Conservation (phyloP, 2,888 invertebrate genomes). For the Stenchaetothrips biformis region DNA sequence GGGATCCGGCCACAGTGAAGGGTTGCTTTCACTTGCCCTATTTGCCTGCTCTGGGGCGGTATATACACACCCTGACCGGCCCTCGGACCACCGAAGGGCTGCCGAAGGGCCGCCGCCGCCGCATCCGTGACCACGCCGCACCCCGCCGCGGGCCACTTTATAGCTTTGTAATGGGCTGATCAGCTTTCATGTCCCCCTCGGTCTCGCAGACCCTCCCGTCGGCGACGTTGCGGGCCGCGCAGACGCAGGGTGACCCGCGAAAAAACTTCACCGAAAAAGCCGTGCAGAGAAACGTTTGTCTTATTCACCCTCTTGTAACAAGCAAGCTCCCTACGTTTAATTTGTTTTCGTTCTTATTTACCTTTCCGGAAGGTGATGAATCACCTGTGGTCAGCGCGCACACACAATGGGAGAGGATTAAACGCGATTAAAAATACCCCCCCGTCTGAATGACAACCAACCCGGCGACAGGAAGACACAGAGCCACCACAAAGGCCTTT, state of each 20-base stretch:
- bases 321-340: background rate
- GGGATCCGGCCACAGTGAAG: too few species aligned
- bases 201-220: background rate
- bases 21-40: too few species aligned
- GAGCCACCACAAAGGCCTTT: background rate
- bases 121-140: background rate
- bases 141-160: background rate
- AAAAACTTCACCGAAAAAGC: too few species aligned
- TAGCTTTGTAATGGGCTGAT: constrained; percentile 23
- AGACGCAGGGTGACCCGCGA: too few species aligned
- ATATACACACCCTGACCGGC: too few species aligned
- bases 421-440: background rate
- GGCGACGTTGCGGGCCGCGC: too few species aligned
- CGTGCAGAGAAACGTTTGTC: background rate
- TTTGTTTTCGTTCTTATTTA: background rate
- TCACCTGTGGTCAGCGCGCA: background rate
- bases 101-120: background rate
- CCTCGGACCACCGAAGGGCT: too few species aligned
- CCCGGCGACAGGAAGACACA: background rate
- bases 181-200: constrained; percentile 8
- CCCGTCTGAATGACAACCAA: background rate
- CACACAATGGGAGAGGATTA: background rate
- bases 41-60: too few species aligned
- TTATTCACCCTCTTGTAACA: background rate
- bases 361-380: background rate